Evolutionary conservation across 2,113 vertebrate genomes (phyloP), one percentile per base, ranked within the genome.

Genomic region (Urocitellus parryii): DNA sequence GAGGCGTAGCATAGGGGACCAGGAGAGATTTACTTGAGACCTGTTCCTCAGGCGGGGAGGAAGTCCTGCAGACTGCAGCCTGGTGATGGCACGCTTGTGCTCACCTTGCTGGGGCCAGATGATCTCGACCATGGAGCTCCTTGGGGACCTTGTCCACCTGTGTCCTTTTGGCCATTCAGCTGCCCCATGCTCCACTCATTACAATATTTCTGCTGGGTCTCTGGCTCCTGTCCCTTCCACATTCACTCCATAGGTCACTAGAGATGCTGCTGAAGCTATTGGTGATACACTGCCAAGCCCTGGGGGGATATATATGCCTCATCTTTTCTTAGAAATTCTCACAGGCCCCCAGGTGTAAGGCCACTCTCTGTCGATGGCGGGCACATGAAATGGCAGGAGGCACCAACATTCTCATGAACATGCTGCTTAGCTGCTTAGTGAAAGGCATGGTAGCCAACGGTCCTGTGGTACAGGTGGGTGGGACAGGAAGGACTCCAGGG

Each of bases 1-100:
- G 61, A 17, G 11, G 67, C 1, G 0, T 8, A n/a, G 18, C 20
- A 16, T 4, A 27, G 18, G 25, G 34, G 53, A n/a, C 68, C 67
- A 4, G 24, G 70, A 68, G 16, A 37, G 20, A n/a, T 53, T 84
- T 88, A 77, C 82, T 84, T 92, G 56, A 61, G 67, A 32, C 8
- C 25, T 0, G 6, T 70, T 42, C 20, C 27, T 0, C 12, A 82
- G 68, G 45, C 39, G 12, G 74, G 18, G 39, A 9, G 32, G 67
- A 32, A 9, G n/a, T 24, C 2, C 9, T n/a, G 18, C 20, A 1
- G 27, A 17, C 16, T 32, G 73, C 13, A 22, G 68, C 18, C 18
- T 61, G 61, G 20, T 0, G 2, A 22, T 20, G n/a, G 27, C 0
- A 39, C 6, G 0, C 51, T 20, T 45, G 74, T 42, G 51, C 34